Evolutionary conservation across 2,113 vertebrate species (phyloP).

Genomic region (Porphyrio hochstetteri): DNA sequence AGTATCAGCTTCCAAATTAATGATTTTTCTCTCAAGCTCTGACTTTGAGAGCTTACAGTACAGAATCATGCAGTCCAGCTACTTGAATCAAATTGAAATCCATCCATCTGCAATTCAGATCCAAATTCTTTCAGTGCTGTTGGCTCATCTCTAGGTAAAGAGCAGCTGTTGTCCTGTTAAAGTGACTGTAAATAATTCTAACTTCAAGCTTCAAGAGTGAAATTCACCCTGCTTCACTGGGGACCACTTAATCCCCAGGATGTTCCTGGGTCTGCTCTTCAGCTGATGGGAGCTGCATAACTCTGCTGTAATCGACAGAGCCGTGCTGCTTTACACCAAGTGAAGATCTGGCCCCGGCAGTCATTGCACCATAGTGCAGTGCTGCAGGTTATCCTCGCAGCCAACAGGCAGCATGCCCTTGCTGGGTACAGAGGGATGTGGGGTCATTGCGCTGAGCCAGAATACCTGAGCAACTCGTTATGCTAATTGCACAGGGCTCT

Average conservation of each 20-base stretch:
- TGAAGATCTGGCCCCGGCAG: not conserved
- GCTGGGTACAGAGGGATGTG: not conserved
- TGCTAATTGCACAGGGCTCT: not conserved
- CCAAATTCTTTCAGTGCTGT: slow-evolving; percentile 64
- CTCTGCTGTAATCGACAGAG: not conserved
- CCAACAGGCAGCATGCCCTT: not conserved
- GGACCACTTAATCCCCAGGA: not conserved
- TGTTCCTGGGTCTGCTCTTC: not conserved
- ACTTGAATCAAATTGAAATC: slow-evolving; percentile 66
- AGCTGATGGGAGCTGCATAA: not conserved
- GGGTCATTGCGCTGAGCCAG: rapidly evolving
- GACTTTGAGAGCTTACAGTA: slow-evolving; percentile 44
- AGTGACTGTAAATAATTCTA: slow-evolving; percentile 67
- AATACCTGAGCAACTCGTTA: not conserved
- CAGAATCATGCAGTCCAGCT: slow-evolving; percentile 12
- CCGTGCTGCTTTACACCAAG: not conserved
- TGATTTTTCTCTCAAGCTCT: slow-evolving; percentile 52
- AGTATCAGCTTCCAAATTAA: slow-evolving; percentile 64
- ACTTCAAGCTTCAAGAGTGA: slow-evolving; percentile 26
- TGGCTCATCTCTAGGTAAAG: slow-evolving; percentile 60
- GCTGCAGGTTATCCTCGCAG: not conserved
- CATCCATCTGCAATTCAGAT: slow-evolving; percentile 63
- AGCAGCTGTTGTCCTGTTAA: slow-evolving; percentile 67
- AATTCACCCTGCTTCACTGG: not conserved
- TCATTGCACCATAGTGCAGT: rapidly evolving